Evolutionary conservation across 1,140 invertebrate species (phyloP), one percentile per base, ranked within the genome.

Genomic region (Aphaenogaster ashmeadi): DNA sequence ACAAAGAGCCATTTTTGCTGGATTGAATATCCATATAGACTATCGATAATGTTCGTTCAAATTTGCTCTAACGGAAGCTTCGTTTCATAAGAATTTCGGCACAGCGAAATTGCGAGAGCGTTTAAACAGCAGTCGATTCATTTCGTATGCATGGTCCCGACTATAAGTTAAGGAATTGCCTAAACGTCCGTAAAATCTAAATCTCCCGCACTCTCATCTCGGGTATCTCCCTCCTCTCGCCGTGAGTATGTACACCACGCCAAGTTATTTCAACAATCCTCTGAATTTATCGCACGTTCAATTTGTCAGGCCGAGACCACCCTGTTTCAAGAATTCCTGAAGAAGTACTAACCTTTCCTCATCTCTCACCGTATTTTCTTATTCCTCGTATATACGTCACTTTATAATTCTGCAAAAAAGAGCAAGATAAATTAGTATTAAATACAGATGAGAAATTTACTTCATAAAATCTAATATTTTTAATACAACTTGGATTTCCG

Each of bases 281-380:
- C 89, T 88, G 89, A 93, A 93, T 91, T 94, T 92, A 93, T 95
- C 92, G 93, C 90, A 92, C 92, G 77, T 94, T 92, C 94, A 94
- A 95, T 95, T 95, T 94, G 91, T 95, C 93, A 94, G 81, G 81
- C 38, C 50, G 60, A 79, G 44, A 87, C 58, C 44, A 60, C 71
- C 15, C 85, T 77, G 85, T 80, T 87, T 67, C 38, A 60, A 79
- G 54, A 79, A 79, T 88, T 54, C 52, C 8, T 85, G 56, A 47
- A 77, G 66, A 36, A 71, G 9, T n/a, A 71, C 58, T 54, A 62
- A 90, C 71, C 60, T 75, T 79, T 21, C 2, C 47, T 74, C 69
- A 27, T 81, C 33, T 56, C 13, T 66, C 11, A 64, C 15, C 11
- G 38, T 81, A 80, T 87, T 67, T 86, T 86, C 36, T 79, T 54